A percentile compares a stretch with the other conserved stretches of the same genome.
Conservation (phyloP, 2,888 invertebrate species). For the Drosophila mettleri region DNA sequence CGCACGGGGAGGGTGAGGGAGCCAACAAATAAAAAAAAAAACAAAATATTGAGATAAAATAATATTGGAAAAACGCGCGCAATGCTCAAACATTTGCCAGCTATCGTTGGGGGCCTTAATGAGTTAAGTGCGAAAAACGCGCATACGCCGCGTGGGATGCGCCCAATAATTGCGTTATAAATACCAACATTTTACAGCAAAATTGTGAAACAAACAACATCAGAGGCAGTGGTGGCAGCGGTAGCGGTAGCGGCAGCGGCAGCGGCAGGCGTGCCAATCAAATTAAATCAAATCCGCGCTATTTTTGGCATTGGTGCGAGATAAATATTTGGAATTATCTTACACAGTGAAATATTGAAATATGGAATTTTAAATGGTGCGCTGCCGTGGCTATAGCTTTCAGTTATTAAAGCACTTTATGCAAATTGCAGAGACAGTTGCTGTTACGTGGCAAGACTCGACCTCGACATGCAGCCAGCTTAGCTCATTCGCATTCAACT, state of each 20-base stretch:
- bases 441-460: constrained; percentile 9
- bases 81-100: constrained; percentile 45
- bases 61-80: constrained; percentile 43
- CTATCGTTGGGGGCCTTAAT: constrained; percentile 54
- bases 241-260: neutral
- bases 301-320: constrained; percentile 26
- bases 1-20: constrained; percentile 18
- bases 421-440: constrained; percentile 49
- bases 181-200: constrained; percentile 61
- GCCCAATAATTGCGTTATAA: constrained; percentile 55
- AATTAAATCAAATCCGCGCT: constrained; percentile 44
- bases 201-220: constrained; percentile 32
- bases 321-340: constrained; percentile 17
- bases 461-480: neutral
- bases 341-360: constrained; percentile 1
- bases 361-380: constrained; percentile 12
- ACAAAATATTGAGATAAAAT: constrained; percentile 15
- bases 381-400: constrained; percentile 26
- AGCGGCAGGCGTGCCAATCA: constrained; percentile 38
- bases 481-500: constrained; percentile 65
- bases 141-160: constrained; percentile 57
- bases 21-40: constrained; percentile 14
- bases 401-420: constrained; percentile 49
- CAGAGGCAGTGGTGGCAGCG: neutral
- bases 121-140: constrained; percentile 75